Evolutionary conservation across 2,888 invertebrate genomes (phyloP), one percentile per base, ranked within the genome.

Genomic region (Rhamphomyia laevipes): DNA sequence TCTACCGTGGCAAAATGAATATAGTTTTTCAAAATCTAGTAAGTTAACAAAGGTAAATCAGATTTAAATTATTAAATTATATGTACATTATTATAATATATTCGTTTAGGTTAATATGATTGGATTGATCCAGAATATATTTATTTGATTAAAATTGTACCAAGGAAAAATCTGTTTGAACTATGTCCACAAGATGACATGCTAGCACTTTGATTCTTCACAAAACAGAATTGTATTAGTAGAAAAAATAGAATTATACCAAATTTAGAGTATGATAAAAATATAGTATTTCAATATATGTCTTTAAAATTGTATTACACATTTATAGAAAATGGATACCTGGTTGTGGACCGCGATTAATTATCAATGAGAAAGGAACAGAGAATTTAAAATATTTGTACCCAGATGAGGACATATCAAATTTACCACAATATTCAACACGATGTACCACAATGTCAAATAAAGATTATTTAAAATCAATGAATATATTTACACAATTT

Each of bases 401-500:
- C 47, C 50, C 55, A 0, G 56, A 63, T 41, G 64, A 63, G 50
- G 50, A 54, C 10, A 13, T 50, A 2, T 15, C 46, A 3, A 50
- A 58, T 15, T 30, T 66, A 46, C 68, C 70, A 3, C 54, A 59
- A 47, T 65, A 58, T 53, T 60, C 65, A 15, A 58, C 45, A 3
- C 60, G 47, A 3, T 64, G 66, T 51, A 58, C 56, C 3, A 61
- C 59, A 7, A 64, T 71, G 55, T 63, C 54, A 31, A 58, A 55
- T 3, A 52, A 51, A 1, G 59, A 68, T 55, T 67, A 57, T 46
- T 65, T 56, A 55, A 74, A 77, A 7, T 75, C 81, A 54, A 77
- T 82, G 57, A 79, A 77, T 49, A 83, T 87, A 56, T 86, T 77
- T 60, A 86, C 85, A 0, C 74, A 78, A 63, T 86, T 85, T 62